Conservation (phyloP, 2,797 vertebrate species). For the Neosalanx taihuensis region DNA sequence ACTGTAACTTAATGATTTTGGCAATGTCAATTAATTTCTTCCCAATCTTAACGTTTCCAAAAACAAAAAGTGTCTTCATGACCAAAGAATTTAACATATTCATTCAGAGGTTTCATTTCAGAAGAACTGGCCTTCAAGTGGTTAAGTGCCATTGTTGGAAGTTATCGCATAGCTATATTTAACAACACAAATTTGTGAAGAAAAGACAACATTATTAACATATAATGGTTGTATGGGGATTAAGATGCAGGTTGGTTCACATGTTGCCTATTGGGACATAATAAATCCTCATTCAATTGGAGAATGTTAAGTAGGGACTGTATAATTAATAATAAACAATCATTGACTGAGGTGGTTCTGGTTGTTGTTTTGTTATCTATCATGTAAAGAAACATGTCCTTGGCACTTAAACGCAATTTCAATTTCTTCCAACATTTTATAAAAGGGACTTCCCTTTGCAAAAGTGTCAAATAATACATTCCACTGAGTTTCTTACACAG, state of each 20-base stretch:
- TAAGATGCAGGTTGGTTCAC: slow-evolving; percentile 39
- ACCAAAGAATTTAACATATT: slow-evolving; percentile 54
- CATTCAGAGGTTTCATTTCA: background rate
- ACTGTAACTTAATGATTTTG: slow-evolving; percentile 25
- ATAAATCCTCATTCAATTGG: slow-evolving; percentile 39
- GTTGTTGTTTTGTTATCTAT: background rate
- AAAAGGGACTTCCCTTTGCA: background rate
- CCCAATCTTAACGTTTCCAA: slow-evolving; percentile 33
- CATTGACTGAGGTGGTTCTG: background rate
- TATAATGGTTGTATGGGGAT: slow-evolving; percentile 1
- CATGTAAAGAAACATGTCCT: background rate
- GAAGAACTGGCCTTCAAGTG: slow-evolving; percentile 11
- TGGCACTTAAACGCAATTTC: background rate
- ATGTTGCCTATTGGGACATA: slow-evolving; percentile 66
- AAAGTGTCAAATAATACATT: slow-evolving; percentile 13
- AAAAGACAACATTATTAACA: background rate
- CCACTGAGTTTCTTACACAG: background rate
- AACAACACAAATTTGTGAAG: slow-evolving; percentile 1
- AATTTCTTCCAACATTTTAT: slow-evolving; percentile 9
- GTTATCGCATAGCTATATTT: slow-evolving; percentile 18
- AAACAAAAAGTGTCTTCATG: slow-evolving; percentile 26
- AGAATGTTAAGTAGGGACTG: slow-evolving; percentile 60
- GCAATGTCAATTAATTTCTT: slow-evolving; percentile 30
- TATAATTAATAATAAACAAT: slow-evolving; percentile 44
- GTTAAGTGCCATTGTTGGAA: background rate